A percentile compares a stretch with the other conserved stretches of the same genome.
phyloP scores from a whole-genome alignment of 2,797 vertebrate genomes.

The Tangara arthus region DNA sequence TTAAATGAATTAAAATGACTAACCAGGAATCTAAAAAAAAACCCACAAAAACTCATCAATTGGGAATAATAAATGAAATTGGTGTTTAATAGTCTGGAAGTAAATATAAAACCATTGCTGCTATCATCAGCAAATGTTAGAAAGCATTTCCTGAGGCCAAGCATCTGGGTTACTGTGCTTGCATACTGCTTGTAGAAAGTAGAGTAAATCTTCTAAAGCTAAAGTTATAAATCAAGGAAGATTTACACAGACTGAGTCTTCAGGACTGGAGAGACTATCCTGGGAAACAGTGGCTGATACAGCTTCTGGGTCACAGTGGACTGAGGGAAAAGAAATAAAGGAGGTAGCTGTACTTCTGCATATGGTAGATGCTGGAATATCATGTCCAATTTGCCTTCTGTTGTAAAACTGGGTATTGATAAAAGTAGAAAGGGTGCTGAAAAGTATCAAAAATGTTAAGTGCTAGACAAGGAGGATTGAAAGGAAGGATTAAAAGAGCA shows the following conservation, averaged over 20 bases:
- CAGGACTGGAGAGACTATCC: neutral
- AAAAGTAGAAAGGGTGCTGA: neutral
- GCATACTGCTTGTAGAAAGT: neutral
- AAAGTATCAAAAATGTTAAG: neutral
- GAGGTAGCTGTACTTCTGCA: neutral
- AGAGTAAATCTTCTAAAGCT: neutral
- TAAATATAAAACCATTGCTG: neutral
- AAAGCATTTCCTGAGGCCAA: neutral
- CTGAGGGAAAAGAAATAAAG: neutral
- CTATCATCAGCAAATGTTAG: neutral
- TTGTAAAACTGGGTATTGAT: neutral
- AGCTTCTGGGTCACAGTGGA: neutral
- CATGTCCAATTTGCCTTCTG: neutral
- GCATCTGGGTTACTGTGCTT: neutral
- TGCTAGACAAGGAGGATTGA: neutral
- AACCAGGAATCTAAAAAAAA: neutral
- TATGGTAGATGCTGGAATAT: neutral
- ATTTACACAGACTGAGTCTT: neutral
- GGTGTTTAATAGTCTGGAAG: neutral
- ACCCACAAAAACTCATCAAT: accelerated
- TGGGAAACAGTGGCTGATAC: neutral
- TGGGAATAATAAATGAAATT: neutral
- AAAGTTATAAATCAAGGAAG: neutral
- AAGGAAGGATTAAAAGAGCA: neutral
- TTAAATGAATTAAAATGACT: neutral